These are phyloP conservation scores for Drosophila sucinea DNA, from an alignment of 1,140 invertebrate species.

Conservation along the genomic window DNA sequence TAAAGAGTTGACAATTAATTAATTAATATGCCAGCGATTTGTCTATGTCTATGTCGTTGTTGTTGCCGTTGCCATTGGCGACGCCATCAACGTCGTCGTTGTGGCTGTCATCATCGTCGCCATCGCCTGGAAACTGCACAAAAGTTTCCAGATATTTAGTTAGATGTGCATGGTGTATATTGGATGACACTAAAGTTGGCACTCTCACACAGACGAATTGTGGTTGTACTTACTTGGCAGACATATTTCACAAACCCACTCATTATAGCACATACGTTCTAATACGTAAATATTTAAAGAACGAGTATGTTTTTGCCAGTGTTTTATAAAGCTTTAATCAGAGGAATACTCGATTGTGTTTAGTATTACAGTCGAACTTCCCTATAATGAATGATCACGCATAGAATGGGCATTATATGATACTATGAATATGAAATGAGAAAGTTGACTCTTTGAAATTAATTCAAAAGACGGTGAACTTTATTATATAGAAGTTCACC, in stretches of 20 bases:
- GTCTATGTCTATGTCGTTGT: constrained; percentile 3
- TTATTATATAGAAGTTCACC: too few relatives aligned
- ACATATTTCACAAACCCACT: constrained; percentile 5
- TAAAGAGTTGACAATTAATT: constrained; percentile 57
- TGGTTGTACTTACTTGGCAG: neutral
- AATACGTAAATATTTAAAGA: neutral
- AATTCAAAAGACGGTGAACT: too few relatives aligned
- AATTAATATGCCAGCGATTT: constrained; percentile 61
- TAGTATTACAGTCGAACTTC: too few relatives aligned
- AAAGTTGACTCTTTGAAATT: too few relatives aligned
- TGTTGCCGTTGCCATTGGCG: neutral
- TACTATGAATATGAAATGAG: too few relatives aligned
- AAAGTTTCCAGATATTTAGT: constrained; percentile 1
- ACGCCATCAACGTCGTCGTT: too few relatives aligned
- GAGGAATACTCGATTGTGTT: too few relatives aligned
- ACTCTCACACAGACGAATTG: neutral
- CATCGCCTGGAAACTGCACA: neutral
- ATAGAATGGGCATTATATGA: too few relatives aligned
- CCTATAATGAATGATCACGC: too few relatives aligned
- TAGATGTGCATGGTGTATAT: neutral
- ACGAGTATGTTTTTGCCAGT: neutral
- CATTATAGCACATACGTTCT: neutral
- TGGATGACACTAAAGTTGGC: neutral
- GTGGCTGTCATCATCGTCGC: too few relatives aligned
- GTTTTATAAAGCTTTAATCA: too few relatives aligned